Evolutionary conservation across 2,888 invertebrate genomes (phyloP), one percentile per base, ranked within the genome.

Genomic region (Aphodius sticticus): DNA sequence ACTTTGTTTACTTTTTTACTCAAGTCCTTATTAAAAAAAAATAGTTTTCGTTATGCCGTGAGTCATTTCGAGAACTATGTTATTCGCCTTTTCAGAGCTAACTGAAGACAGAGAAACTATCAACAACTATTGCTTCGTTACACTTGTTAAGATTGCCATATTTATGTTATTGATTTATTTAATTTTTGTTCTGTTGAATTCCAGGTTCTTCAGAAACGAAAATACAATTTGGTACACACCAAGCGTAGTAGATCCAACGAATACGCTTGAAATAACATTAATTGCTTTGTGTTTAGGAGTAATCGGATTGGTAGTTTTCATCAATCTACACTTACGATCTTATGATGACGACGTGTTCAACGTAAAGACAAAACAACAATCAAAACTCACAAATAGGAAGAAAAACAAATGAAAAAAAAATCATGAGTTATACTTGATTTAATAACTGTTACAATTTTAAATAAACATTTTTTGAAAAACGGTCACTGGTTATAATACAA

Each of bases 201-300:
- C 4, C 89, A 95, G 94, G 91, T 91, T 0, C 87, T 95, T 76
- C 87, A 91, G 69, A 95, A 95, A 87, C 90, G 93, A 37, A 94
- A 94, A 86, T 96, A 92, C 88, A 0, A 88, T 89, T 69, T 95
- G 95, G 95, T 96, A 96, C 87, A 93, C 94, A 6, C 91, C 94
- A 77, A 96, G 96, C 86, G 96, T 96, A 15, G 95, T 93, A 1
- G 92, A 93, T 0, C 93, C 93, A 84, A 89, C 90, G 76, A 95
- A 95, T 86, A 91, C 92, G 36, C 89, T 90, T 0, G 95, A 95
- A 86, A 94, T 94, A 85, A 90, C 94, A 6, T 87, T 91, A 0
- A 90, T 94, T 6, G 86, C 94, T 3, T 88, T 91, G 1, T 88
- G 91, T 0, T 91, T 94, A 74, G 88, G 91, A 74, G 82, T 92